These are phyloP conservation scores for Onychomys torridus DNA, from an alignment of 2,797 vertebrate genomes.

Conservation along the genomic window DNA sequence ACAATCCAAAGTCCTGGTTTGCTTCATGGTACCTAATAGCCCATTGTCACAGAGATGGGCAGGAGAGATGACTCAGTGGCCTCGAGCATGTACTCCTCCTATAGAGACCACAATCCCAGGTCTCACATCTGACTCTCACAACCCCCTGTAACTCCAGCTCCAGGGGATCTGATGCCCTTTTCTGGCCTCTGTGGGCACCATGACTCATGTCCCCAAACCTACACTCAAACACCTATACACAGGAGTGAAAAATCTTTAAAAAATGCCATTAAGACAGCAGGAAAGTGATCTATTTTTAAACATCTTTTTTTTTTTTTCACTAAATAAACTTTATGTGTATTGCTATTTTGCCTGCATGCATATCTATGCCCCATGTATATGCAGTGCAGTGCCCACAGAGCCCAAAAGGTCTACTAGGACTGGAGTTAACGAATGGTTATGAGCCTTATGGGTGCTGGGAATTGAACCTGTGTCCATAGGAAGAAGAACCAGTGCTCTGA, in stretches of 20 bases:
- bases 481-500: neutral
- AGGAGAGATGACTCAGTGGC: neutral
- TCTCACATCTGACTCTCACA: neutral
- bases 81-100: neutral
- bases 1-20: neutral
- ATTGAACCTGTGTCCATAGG: neutral
- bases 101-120: no score
- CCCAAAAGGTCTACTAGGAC: neutral
- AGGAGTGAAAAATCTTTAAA: neutral
- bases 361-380: neutral
- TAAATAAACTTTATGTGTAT: neutral
- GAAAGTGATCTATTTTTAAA: slow-evolving; percentile 1
- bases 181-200: neutral
- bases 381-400: neutral
- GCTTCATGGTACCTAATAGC: neutral
- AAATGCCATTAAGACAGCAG: slow-evolving; percentile 9
- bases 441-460: neutral
- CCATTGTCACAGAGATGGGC: neutral
- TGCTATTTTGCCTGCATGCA: neutral
- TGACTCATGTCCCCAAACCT: neutral
- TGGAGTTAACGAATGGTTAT: neutral
- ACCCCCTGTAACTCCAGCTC: neutral
- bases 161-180: neutral
- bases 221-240: neutral
- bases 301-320: neutral